Evolutionary conservation across 2,888 invertebrate genomes (phyloP).

Genomic region (Elegia similella): DNA sequence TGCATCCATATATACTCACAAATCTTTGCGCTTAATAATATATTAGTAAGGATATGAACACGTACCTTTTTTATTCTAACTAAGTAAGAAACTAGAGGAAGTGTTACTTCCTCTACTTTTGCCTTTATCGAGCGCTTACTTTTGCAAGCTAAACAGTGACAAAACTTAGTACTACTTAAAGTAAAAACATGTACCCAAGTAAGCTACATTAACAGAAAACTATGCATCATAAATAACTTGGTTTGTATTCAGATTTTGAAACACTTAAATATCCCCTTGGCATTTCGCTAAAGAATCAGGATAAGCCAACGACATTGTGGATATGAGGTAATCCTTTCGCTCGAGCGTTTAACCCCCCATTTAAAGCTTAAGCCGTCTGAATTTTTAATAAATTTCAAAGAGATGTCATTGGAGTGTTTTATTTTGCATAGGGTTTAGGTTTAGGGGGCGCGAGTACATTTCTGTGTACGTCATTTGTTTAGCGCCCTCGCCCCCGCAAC

Average conservation of each 20-base stretch:
- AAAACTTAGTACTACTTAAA: too few species aligned
- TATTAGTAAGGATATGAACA: too few species aligned
- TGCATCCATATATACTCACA: too few species aligned
- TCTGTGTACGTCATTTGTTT: constrained; percentile 80
- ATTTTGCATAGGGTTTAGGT: constrained; percentile 79
- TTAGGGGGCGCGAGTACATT: constrained; percentile 77
- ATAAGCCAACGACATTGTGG: constrained; percentile 39
- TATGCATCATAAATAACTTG: too few species aligned
- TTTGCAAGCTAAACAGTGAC: too few species aligned
- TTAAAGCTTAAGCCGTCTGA: constrained; percentile 73
- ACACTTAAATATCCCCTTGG: not conserved
- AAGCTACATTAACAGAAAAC: too few species aligned
- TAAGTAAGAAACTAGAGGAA: too few species aligned
- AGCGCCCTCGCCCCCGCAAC: constrained; percentile 39
- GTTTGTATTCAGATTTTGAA: not conserved
- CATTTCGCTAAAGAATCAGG: constrained; percentile 33
- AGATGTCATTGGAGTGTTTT: constrained; percentile 80
- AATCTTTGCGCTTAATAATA: too few species aligned
- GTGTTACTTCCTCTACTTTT: too few species aligned
- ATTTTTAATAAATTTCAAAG: constrained; percentile 81
- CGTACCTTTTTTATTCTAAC: too few species aligned
- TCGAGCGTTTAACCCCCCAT: constrained; percentile 74
- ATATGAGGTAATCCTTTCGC: constrained; percentile 68
- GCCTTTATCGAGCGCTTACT: too few species aligned
- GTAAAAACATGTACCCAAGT: too few species aligned